These are phyloP conservation scores for Portunus trituberculatus DNA, from an alignment of 1,140 invertebrate genomes.

Conservation along the genomic window DNA sequence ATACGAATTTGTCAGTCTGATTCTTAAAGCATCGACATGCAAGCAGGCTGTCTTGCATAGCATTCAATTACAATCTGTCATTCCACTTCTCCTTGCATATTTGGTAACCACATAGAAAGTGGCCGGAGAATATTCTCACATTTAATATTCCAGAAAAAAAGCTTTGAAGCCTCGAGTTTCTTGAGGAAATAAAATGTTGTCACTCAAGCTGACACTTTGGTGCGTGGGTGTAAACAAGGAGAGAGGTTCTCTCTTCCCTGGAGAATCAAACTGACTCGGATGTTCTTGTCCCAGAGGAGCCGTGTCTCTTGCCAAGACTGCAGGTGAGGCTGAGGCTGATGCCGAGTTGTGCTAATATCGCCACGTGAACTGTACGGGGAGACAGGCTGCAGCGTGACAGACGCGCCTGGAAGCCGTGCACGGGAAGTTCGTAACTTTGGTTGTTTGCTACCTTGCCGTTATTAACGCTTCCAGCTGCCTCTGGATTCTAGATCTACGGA, in stretches of 20 bases:
- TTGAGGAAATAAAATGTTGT: background rate
- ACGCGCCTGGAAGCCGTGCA: background rate
- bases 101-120: background rate
- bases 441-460: background rate
- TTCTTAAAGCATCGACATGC: background rate
- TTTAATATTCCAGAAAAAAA: background rate
- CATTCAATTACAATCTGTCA: background rate
- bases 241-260: background rate
- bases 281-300: background rate
- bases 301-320: background rate
- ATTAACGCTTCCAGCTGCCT: background rate
- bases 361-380: background rate
- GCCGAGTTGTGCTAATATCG: background rate
- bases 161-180: background rate
- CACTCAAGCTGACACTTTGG: slow-evolving; percentile 11
- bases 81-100: background rate
- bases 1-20: no score
- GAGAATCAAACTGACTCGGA: background rate
- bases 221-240: background rate
- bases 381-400: background rate
- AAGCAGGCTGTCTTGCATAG: background rate
- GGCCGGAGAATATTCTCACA: background rate
- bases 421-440: background rate
- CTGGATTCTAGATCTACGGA: background rate
- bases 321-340: no score